These are phyloP conservation scores for Thereva nobilitata DNA, from an alignment of 2,888 invertebrate genomes.

Conservation along the genomic window DNA sequence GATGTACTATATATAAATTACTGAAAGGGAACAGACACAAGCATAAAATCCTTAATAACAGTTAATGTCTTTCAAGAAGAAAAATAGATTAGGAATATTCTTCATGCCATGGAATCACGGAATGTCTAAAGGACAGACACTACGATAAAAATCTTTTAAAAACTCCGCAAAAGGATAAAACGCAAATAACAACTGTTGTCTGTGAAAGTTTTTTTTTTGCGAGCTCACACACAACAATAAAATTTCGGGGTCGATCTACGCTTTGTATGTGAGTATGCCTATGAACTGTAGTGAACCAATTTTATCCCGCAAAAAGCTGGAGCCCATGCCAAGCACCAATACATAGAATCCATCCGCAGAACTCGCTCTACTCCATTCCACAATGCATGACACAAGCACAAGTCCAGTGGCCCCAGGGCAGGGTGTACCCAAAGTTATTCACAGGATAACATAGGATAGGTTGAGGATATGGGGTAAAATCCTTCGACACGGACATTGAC, in stretches of 20 bases:
- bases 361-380: neutral
- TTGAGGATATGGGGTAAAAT: constrained; percentile 20
- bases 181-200: no score
- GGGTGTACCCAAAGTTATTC: neutral
- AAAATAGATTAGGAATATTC: no score
- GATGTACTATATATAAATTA: constrained; percentile 26
- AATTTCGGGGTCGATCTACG: constrained; percentile 32
- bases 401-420: neutral
- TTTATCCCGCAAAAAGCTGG: neutral
- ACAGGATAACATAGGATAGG: constrained; percentile 22
- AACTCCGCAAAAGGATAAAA: no score
- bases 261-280: constrained; percentile 33
- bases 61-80: no score
- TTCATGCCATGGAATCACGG: no score
- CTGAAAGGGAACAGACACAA: neutral
- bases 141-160: no score
- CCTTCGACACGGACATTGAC: constrained; percentile 23
- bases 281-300: constrained; percentile 37
- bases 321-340: neutral
- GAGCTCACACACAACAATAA: no score
- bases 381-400: neutral
- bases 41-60: no score
- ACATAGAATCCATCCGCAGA: neutral
- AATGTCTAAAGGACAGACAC: no score
- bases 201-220: no score